Evolutionary conservation across 1,140 invertebrate genomes (phyloP), one percentile per base, ranked within the genome.

Genomic region (Nephila pilipes): DNA sequence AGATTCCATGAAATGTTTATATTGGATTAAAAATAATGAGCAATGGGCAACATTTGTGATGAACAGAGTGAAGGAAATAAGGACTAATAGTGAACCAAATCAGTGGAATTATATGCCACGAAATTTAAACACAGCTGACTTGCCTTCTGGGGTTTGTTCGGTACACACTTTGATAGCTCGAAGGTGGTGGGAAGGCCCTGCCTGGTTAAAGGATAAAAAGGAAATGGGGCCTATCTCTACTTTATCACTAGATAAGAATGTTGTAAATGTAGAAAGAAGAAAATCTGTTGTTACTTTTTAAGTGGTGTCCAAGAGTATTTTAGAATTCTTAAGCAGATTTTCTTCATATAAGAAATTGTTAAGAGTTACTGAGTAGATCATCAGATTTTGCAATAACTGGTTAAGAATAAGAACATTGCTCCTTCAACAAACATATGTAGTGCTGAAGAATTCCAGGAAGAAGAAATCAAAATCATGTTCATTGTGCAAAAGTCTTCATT

Each of bases 181-280:
- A 46, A 46, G 79, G 38, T 90, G 85, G 85, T 80, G 85, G n/a
- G n/a, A n/a, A 60, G 93, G 87, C 22, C 87, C 88, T 16, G 3
- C 22, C 0, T 90, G 88, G 93, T 18, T 93, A 12, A 20, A 46
- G 1, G 25, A 75, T 1, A 22, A 32, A 4, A 46, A 65, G 20
- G 63, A 92, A 36, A 46, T 65, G 5, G 93, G 92, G 94, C 93
- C 57, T 29, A 16, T 25, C 75, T 65, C n/a, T 12, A 14, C 12
- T 58, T 18, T 93, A 38, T 57, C 57, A 65, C 29, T 32, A 12
- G 46, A 88, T 57, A 80, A 65, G 63, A 63, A 92, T 18, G 46
- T 87, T 25, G 25, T 83, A 8, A 75, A 87, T 16, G 2, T 25
- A 29, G 89, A 94, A 80, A 87, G 83, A 57, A 55, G 25, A 91